Conservation (phyloP, 2,888 invertebrate species). For the Hesperia comma region DNA sequence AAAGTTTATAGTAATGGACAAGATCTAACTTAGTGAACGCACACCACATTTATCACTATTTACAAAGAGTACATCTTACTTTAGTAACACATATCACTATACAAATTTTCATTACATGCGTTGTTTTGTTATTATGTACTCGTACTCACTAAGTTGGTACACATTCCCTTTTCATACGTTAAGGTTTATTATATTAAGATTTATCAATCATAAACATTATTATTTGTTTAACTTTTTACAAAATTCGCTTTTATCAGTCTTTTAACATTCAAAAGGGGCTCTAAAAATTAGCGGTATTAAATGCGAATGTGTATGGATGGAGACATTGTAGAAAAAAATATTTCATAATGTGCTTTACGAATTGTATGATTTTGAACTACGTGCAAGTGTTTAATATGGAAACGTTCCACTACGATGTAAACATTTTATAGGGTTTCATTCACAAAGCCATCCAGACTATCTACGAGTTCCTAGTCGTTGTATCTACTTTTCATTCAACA, state of each 20-base stretch:
- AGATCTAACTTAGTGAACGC: conserved; percentile 12
- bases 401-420: neutral
- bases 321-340: conserved; percentile 7
- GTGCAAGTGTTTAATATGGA: neutral
- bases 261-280: conserved; percentile 55
- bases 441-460: neutral
- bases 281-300: conserved; percentile 42
- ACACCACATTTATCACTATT: conserved; percentile 14
- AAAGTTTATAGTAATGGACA: conserved; percentile 31
- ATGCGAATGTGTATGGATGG: conserved; percentile 36
- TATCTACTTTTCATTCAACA: conserved; percentile 21
- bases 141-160: conserved; percentile 1
- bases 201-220: conserved; percentile 50
- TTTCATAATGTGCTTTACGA: conserved; percentile 20
- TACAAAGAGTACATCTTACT: neutral
- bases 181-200: conserved; percentile 49
- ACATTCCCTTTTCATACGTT: conserved; percentile 46
- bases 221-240: conserved; percentile 52
- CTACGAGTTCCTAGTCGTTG: conserved; percentile 20
- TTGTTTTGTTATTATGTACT: conserved; percentile 17
- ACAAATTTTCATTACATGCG: conserved; percentile 5
- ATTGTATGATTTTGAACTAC: conserved; percentile 5
- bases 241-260: conserved; percentile 82
- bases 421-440: neutral
- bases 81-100: conserved; percentile 10